Percentiles rank a stretch among this genome's conserved stretches.
These are phyloP conservation scores for Halcyon malimbica DNA, from an alignment of 2,113 vertebrate species.

Conservation along the genomic window DNA sequence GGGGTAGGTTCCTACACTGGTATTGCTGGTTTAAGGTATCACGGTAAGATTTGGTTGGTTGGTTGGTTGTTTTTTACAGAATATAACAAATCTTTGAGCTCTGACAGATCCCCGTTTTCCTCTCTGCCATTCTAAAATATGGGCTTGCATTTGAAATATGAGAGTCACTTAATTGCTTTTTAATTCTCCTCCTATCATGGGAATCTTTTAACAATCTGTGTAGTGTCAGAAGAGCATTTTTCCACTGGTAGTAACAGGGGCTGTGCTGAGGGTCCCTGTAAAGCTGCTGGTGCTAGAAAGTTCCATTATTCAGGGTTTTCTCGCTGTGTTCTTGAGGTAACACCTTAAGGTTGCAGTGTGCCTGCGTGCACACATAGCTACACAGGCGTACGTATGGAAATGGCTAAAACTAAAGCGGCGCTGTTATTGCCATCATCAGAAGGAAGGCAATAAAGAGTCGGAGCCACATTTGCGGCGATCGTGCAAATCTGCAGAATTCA, in stretches of 20 bases:
- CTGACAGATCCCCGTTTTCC: neutral
- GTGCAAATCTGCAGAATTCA: neutral
- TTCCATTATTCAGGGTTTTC: slow-evolving; percentile 47
- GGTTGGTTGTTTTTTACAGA: neutral
- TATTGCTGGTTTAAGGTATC: neutral
- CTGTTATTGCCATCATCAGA: neutral
- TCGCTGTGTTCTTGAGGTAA: neutral
- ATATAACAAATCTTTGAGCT: neutral
- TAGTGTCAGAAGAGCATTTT: slow-evolving; percentile 22
- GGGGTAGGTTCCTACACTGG: neutral
- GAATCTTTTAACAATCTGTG: slow-evolving; percentile 20
- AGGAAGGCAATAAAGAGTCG: neutral
- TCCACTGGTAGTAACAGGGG: neutral
- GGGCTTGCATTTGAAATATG: slow-evolving; percentile 2
- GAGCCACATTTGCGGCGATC: neutral
- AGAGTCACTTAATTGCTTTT: slow-evolving; percentile 47
- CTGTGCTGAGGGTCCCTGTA: neutral
- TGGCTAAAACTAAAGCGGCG: neutral
- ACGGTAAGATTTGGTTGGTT: neutral
- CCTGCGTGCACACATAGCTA: neutral
- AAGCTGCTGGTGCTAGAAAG: slow-evolving; percentile 58
- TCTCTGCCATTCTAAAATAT: neutral
- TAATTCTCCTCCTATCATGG: slow-evolving; percentile 34
- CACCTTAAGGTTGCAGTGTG: neutral
- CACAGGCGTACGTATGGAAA: rapidly evolving